phyloP scores from a whole-genome alignment of 2,888 invertebrate species.

The Limnephilus rhombicus region DNA sequence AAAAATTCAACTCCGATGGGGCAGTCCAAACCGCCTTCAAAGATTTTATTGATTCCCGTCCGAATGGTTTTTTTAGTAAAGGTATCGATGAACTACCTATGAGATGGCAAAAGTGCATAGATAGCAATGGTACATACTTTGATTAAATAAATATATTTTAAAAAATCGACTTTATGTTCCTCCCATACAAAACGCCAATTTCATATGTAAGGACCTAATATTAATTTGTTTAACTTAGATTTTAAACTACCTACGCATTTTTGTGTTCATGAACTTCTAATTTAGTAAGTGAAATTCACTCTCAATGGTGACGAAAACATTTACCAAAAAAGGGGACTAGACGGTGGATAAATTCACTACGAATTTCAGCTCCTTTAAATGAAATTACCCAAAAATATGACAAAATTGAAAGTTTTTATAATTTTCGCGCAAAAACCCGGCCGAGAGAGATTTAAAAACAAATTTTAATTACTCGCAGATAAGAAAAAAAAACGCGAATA shows the following conservation, averaged over 20 bases:
- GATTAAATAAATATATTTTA: no score
- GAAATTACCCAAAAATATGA: background rate
- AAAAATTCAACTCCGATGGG: no score
- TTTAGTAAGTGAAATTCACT: background rate
- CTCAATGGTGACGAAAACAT: background rate
- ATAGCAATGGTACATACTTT: no score
- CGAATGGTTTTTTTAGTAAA: no score
- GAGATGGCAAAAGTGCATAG: no score
- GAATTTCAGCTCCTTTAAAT: background rate
- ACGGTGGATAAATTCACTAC: background rate
- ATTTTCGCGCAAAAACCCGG: background rate
- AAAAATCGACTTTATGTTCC: no score
- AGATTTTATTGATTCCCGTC: no score
- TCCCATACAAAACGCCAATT: no score
- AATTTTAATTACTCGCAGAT: conserved; percentile 40
- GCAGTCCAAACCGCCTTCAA: no score
- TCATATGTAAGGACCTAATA: no score
- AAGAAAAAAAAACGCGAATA: conserved; percentile 21
- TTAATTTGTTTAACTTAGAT: background rate
- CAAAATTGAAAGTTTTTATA: background rate
- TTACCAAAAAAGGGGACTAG: background rate
- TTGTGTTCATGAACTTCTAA: background rate
- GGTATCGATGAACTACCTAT: no score
- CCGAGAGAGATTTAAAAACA: conserved; percentile 29
- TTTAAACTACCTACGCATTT: background rate